Evolutionary conservation across 1,140 invertebrate species (phyloP).

Genomic region (Cataglyphis hispanica): DNA sequence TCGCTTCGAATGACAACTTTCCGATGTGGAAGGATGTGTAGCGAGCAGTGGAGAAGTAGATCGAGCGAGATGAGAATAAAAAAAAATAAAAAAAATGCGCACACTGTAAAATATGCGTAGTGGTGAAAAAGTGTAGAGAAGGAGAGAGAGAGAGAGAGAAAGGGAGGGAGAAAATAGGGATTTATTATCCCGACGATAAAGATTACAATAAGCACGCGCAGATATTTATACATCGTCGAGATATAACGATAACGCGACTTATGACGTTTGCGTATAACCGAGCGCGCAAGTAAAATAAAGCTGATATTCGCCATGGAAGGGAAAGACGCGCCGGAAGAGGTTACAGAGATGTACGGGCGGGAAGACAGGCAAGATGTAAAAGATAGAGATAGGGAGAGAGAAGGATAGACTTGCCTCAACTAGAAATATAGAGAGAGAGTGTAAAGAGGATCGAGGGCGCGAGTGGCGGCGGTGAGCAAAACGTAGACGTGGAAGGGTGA

Average conservation of each 20-base stretch:
- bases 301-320: constrained; percentile 56
- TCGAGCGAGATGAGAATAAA: constrained; percentile 14
- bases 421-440: constrained; percentile 61
- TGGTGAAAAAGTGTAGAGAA: too few species aligned
- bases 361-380: constrained; percentile 34
- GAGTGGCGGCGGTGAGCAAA: constrained; percentile 26
- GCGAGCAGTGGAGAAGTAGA: constrained; percentile 28
- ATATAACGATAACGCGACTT: constrained; percentile 26
- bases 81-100: constrained; percentile 15
- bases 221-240: constrained; percentile 37
- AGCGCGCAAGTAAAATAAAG: constrained; percentile 37
- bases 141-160: too few species aligned
- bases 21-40: neutral
- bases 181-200: neutral
- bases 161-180: neutral
- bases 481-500: constrained; percentile 53
- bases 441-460: constrained; percentile 59
- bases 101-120: neutral
- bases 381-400: constrained; percentile 41
- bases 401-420: constrained; percentile 46
- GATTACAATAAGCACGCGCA: constrained; percentile 1
- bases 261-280: constrained; percentile 24
- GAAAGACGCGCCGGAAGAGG: constrained; percentile 58
- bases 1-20: constrained; percentile 14
- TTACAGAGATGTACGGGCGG: constrained; percentile 40